Evolutionary conservation across 2,888 invertebrate genomes (phyloP).

Genomic region (Sarcophaga rosellei): DNA sequence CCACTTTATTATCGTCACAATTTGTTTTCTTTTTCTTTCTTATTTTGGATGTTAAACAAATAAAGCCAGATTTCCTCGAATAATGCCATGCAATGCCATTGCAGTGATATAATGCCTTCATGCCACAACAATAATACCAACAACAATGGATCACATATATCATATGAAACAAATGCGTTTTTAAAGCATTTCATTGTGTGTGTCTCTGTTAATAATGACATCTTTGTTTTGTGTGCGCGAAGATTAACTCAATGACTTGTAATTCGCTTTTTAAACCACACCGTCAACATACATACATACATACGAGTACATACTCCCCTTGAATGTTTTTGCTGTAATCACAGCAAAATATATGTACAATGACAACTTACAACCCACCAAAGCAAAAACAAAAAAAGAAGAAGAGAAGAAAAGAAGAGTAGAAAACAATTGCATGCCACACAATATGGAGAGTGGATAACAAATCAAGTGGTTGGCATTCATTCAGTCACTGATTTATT

Average conservation of each 20-base stretch:
- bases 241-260: slow-evolving; percentile 58
- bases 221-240: background rate
- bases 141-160: background rate
- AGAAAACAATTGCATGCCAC: background rate
- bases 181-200: background rate
- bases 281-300: slow-evolving; percentile 3
- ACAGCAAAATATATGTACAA: slow-evolving; percentile 20
- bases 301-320: background rate
- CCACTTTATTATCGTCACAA: background rate
- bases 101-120: background rate
- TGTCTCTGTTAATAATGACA: slow-evolving; percentile 11
- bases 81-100: background rate
- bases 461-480: slow-evolving; percentile 46
- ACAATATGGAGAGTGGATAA: slow-evolving; percentile 28
- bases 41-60: background rate
- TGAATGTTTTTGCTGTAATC: slow-evolving; percentile 28
- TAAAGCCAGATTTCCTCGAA: background rate
- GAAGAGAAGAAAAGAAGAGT: background rate
- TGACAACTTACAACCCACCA: background rate
- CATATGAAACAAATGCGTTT: slow-evolving; percentile 15
- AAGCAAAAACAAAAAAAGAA: background rate
- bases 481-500: slow-evolving; percentile 30
- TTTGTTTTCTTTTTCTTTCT: background rate
- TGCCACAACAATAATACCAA: background rate
- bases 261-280: slow-evolving; percentile 33